Evolutionary conservation across 2,888 invertebrate species (phyloP), one percentile per base, ranked within the genome.

Genomic region (Kuschelorhynchus macadamiae): DNA sequence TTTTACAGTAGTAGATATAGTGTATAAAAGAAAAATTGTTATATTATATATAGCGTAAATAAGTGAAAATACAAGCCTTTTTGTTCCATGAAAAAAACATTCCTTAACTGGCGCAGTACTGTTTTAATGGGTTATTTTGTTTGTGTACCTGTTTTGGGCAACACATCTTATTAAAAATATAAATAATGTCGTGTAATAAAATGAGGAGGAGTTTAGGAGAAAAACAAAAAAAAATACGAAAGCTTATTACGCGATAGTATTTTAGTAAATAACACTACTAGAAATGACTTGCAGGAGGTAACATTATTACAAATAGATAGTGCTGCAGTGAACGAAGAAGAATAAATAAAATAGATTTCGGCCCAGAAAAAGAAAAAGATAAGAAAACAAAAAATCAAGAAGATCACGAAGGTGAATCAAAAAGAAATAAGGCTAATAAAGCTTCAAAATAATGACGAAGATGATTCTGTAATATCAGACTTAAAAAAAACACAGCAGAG

Each of bases 261-360:
- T 36, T 11, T 3, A 4, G 36, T 11, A 36, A 36, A 36, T 36
- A 36, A 36, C 36, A 36, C 36, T 11, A n/a, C 36, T 36, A 36
- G 36, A 36, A 36, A 36, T 36, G 36, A 36, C 11, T 11, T 36
- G 5, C 36, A 36, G 36, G 36, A 36, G 36, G 36, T 12, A n/a
- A 36, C 36, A 36, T 4, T 11, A 36, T 11, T 7, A 9, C 36
- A 36, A 36, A 36, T 11, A 36, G 25, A 25, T 25, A 12, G 12
- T 36, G 11, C 5, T 36, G 36, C 36, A 36, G 36, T 36, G 36
- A 36, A n/a, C 11, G 36, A 36, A 2, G 36, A 36, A 36, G 36
- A 36, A 36, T n/a, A 36, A 36, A 36, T 36, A 36, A 9, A 36
- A 9, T 36, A 36, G 36, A n/a, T n/a, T 36, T 36, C 36, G 36